Base-by-base conservation (phyloP, 2,888 invertebrate genomes). In the Callyntrura guangdongensis region DNA sequence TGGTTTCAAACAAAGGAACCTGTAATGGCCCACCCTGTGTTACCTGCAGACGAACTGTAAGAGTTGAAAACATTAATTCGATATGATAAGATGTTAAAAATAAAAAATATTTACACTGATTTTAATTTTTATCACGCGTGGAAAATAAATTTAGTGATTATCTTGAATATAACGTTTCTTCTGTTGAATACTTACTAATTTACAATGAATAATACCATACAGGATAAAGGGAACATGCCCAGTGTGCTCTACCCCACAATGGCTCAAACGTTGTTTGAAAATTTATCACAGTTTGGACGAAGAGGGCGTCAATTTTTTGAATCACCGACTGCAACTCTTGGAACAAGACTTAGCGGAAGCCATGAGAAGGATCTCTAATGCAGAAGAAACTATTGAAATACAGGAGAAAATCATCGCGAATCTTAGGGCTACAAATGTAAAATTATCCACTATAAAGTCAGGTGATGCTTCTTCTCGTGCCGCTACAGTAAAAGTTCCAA, bases 51-150 rank as follows among this genome's bases (percentile, higher is more conserved):
- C 6, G 61, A 64, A 64, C 3, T 64, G 61, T 64, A 64, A 64
- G 61, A 20, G 1, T 5, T 12, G 6, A n/a, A 64, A 20, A 5
- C 22, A 64, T 20, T n/a, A n/a, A n/a, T n/a, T n/a, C n/a, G n/a
- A n/a, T n/a, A n/a, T n/a, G n/a, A n/a, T n/a, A n/a, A n/a, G n/a
- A n/a, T n/a, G n/a, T n/a, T n/a, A n/a, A n/a, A n/a, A n/a, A n/a
- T n/a, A n/a, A n/a, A n/a, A n/a, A n/a, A 64, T 20, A 64, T 20
- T 64, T 64, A 64, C 56, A 56, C 3, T n/a, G 14, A n/a, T 64
- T 64, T 64, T 64, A 22, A 2, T 20, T 64, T 64, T 56, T 56
- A 14, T 20, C 22, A 20, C 20, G 22, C 56, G 20, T 64, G 56
- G 56, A n/a, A n/a, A n/a, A n/a, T n/a, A n/a, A n/a, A n/a, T n/a